phyloP scores from a whole-genome alignment of 2,113 vertebrate genomes.

The Eurystomus gularis region DNA sequence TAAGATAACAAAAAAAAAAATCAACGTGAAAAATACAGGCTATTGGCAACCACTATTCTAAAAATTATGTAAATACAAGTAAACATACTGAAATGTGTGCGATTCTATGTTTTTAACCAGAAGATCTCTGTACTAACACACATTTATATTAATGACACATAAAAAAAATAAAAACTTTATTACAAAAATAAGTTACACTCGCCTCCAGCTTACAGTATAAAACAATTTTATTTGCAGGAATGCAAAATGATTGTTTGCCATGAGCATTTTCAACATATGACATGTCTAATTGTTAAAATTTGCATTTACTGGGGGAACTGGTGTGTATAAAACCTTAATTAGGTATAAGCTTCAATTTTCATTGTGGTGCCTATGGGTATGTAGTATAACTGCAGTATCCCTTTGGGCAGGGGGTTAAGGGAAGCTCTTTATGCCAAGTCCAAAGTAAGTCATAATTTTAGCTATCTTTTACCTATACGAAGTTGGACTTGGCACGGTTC shows the following conservation, averaged over 20 bases:
- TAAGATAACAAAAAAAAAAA: constrained; percentile 77
- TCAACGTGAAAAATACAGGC: constrained; percentile 83
- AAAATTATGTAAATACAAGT: constrained; percentile 84
- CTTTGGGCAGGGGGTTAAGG: constrained; percentile 79
- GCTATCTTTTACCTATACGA: constrained; percentile 72
- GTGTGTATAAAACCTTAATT: constrained; percentile 86
- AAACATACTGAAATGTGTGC: constrained; percentile 86
- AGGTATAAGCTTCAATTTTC: constrained; percentile 82
- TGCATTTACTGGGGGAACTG: constrained; percentile 87
- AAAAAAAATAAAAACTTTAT: constrained; percentile 99
- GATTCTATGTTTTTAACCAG: constrained; percentile 83
- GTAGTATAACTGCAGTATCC: constrained; percentile 86
- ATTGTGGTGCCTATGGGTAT: constrained; percentile 84
- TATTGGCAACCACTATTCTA: constrained; percentile 85
- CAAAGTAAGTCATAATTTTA: constrained; percentile 69
- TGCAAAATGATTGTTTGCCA: constrained; percentile 99
- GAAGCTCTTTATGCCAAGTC: constrained; percentile 77
- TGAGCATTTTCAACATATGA: constrained; percentile 99
- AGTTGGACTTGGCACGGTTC: constrained; percentile 71
- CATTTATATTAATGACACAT: constrained; percentile 90
- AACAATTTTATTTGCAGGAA: constrained; percentile 99
- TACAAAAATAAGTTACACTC: constrained; percentile 99
- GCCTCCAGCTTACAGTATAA: constrained; percentile 99
- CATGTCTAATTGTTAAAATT: constrained; percentile 89
- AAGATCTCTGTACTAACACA: constrained; percentile 86